A percentile compares a stretch with the other conserved stretches of the same genome.
phyloP scores from a whole-genome alignment of 2,113 vertebrate genomes.

The Myrmophylax atrothorax region DNA sequence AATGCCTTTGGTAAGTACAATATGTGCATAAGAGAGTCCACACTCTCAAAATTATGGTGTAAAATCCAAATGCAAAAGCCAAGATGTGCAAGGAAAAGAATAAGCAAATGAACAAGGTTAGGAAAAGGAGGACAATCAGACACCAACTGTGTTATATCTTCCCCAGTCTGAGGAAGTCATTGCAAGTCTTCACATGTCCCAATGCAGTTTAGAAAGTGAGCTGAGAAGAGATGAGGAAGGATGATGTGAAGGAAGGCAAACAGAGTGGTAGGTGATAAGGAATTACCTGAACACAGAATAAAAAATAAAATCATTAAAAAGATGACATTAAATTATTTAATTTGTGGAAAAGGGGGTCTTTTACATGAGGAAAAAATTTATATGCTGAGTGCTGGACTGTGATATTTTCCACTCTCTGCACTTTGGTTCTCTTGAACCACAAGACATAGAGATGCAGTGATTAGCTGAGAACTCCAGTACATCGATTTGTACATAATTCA shows the following conservation, averaged over 20 bases:
- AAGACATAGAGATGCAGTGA: constrained; percentile 61
- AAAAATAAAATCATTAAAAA: not conserved
- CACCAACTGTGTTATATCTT: not conserved
- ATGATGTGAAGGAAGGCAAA: not conserved
- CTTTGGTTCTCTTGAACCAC: constrained; percentile 64
- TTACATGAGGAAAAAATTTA: not conserved
- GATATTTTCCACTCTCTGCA: constrained; percentile 7
- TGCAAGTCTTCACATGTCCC: not conserved
- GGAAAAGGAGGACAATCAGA: not conserved
- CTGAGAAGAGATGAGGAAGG: not conserved
- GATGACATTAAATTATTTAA: not conserved
- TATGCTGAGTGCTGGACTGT: not conserved
- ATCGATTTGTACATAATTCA: constrained; percentile 80
- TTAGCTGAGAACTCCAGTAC: constrained; percentile 68
- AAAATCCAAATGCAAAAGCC: not conserved
- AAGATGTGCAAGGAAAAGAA: not conserved
- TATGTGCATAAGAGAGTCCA: too few relatives aligned
- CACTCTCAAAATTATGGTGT: not conserved
- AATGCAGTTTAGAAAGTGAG: not conserved
- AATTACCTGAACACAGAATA: not conserved
- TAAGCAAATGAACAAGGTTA: not conserved
- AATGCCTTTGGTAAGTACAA: not conserved
- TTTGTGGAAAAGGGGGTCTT: not conserved
- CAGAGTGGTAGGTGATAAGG: not conserved
- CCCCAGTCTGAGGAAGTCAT: not conserved